These are phyloP conservation scores for Axea sp. DNA, from an alignment of 2,888 invertebrate genomes.

Conservation along the genomic window DNA sequence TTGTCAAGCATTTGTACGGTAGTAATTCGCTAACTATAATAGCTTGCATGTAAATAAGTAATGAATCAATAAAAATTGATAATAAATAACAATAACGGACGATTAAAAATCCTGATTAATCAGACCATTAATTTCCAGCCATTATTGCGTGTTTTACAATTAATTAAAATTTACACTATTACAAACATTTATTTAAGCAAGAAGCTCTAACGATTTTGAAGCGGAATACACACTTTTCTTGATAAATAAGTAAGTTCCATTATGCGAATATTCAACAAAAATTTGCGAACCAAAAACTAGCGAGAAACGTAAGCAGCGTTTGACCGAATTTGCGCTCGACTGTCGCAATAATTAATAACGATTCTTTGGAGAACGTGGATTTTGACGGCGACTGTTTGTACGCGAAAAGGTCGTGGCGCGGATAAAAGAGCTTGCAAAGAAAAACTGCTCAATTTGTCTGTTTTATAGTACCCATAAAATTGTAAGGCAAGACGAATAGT, in stretches of 20 bases:
- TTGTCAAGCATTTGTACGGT: no score
- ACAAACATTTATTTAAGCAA: conserved; percentile 26
- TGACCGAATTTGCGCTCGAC: conserved; percentile 1
- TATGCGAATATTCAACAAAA: background rate
- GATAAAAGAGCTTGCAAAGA: conserved; percentile 9
- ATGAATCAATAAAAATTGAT: no score
- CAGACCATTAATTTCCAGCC: no score
- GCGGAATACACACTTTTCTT: background rate
- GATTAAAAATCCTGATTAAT: no score
- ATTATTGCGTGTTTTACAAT: no score
- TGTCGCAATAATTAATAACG: conserved; percentile 13
- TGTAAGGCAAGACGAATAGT: conserved; percentile 34
- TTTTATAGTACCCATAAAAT: conserved; percentile 31
- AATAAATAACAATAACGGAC: no score
- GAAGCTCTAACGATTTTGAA: conserved; percentile 17
- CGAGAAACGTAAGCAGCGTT: conserved; percentile 14
- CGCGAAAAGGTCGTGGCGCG: background rate
- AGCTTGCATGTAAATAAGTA: no score
- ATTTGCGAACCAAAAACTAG: background rate
- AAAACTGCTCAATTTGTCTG: conserved; percentile 30
- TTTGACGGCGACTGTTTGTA: conserved; percentile 5
- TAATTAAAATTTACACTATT: no score
- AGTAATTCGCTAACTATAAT: no score
- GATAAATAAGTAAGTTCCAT: conserved; percentile 23
- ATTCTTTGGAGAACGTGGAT: conserved; percentile 3